Base-by-base conservation (phyloP, 2,797 vertebrate genomes). In the Parambassis ranga region DNA sequence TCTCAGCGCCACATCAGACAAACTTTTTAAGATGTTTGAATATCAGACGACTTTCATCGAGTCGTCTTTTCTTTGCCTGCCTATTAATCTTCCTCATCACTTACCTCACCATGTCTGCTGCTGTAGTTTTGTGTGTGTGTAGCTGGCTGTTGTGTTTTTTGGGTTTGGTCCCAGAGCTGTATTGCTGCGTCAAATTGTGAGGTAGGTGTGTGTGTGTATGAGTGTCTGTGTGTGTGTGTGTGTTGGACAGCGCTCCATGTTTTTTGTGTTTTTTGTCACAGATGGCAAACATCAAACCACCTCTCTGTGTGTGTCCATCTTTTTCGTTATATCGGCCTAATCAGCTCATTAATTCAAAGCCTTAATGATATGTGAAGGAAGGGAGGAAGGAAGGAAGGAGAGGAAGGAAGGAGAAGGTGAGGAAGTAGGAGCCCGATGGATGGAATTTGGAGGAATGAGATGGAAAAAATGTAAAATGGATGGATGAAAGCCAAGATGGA, bases 131-230 rank as follows among this genome's bases (percentile, higher is more conserved):
- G 61, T 39, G 32, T 36, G 37, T 23, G 6, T 50, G 43, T 44
- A 28, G 31, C 30, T 26, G 36, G 19, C 31, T 61, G 66, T 61
- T 84, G 63, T 68, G 56, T 71, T 86, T 82, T 71, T 86, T 82
- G 80, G 81, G 65, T 43, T 39, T 7, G 19, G n/a, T 71, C 80
- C 82, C 77, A 80, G 75, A 71, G 47, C 20, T 75, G 46, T 47
- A 55, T 52, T 61, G 1, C 43, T 16, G 51, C 32, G 13, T 81
- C 59, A 80, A 79, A 76, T 72, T n/a, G 56, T 47, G 77, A 79
- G 66, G 51, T 71, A 55, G 37, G 37, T 3, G 37, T 49, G 20
- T 70, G n/a, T n/a, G n/a, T n/a, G n/a, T n/a, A n/a, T n/a, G n/a
- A n/a, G n/a, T n/a, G n/a, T n/a, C n/a, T n/a, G n/a, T n/a, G n/a